Conservation (phyloP, 2,888 invertebrate genomes). For the Buathra laborator region DNA sequence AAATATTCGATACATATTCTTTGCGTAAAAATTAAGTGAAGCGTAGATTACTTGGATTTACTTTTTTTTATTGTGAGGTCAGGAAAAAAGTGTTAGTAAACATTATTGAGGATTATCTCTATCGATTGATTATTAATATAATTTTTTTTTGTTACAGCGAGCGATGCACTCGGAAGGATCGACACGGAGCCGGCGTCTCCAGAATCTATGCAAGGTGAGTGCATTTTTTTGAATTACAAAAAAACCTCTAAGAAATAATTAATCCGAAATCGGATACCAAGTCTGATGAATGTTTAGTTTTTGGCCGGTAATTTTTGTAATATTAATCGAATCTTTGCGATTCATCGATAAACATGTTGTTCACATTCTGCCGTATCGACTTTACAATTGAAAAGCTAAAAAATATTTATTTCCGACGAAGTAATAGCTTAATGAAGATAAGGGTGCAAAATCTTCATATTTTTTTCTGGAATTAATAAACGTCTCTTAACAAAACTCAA, state of each 20-base stretch:
- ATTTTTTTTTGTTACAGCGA: constrained; percentile 85
- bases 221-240: constrained; percentile 13
- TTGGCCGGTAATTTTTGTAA: neutral
- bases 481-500: neutral
- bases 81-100: neutral
- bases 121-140: neutral
- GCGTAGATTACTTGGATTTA: too few relatives aligned
- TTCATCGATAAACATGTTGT: too few relatives aligned
- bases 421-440: neutral
- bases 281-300: neutral
- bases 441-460: neutral
- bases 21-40: too few relatives aligned
- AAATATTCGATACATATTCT: neutral
- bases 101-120: neutral
- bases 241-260: neutral
- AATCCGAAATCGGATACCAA: neutral
- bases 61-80: too few relatives aligned
- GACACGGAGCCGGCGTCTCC: constrained; percentile 93
- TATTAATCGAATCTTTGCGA: too few relatives aligned
- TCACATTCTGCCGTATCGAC: too few relatives aligned
- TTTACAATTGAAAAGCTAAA: neutral
- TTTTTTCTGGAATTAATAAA: neutral
- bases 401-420: neutral
- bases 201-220: constrained; percentile 84
- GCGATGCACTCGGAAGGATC: constrained; percentile 88